phyloP scores from a whole-genome alignment of 2,888 invertebrate species.

The Eupsilia transversa region DNA sequence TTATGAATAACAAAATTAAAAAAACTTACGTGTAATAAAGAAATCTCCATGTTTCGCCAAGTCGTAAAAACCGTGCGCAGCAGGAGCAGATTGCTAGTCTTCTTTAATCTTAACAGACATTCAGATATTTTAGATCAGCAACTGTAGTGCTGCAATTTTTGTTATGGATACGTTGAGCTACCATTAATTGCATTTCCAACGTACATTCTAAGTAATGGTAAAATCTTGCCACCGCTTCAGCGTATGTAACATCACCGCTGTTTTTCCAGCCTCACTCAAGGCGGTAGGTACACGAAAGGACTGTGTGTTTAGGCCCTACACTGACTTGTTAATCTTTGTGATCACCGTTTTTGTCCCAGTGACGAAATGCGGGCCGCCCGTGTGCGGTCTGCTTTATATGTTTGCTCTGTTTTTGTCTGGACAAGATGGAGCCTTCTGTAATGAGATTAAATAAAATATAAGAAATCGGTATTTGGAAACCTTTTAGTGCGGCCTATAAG shows the following conservation, averaged over 20 bases:
- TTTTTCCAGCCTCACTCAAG: constrained; percentile 43
- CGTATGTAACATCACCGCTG: constrained; percentile 19
- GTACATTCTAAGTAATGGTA: background rate
- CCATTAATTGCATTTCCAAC: too few relatives aligned
- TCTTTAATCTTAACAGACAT: background rate
- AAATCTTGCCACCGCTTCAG: background rate
- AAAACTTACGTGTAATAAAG: background rate
- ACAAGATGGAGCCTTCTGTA: constrained; percentile 35
- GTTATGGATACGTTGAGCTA: background rate
- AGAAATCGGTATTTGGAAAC: constrained; percentile 25
- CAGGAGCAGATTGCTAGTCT: background rate
- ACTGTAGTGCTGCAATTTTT: background rate
- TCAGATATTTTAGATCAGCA: background rate
- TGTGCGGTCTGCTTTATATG: constrained; percentile 64
- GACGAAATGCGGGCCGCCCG: constrained; percentile 64
- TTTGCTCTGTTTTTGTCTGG: constrained; percentile 61
- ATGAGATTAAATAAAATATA: constrained; percentile 52
- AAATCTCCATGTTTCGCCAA: background rate
- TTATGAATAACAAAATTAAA: too few relatives aligned
- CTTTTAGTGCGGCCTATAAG: constrained; percentile 4
- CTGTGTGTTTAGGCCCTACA: constrained; percentile 80
- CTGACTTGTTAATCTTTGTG: constrained; percentile 81
- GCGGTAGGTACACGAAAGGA: constrained; percentile 65
- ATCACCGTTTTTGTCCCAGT: constrained; percentile 73
- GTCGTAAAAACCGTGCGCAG: background rate